Evolutionary conservation across 2,888 invertebrate genomes (phyloP).

Genomic region (Meghimatium bilineatum): DNA sequence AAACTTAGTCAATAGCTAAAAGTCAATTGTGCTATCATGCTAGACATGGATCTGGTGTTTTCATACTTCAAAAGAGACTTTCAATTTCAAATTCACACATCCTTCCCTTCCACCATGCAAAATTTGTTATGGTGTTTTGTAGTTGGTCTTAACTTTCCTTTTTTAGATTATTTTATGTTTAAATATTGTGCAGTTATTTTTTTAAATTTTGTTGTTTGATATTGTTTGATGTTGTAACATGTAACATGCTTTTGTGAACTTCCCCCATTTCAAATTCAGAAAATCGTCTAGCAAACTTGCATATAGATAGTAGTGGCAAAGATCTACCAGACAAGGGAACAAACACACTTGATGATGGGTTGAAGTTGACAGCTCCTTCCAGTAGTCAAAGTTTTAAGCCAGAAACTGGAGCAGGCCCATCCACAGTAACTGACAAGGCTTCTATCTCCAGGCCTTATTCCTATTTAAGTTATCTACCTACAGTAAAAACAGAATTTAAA

Average conservation of each 20-base stretch:
- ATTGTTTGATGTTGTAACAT: constrained; percentile 13
- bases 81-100: too few relatives aligned
- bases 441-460: not conserved
- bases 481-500: not conserved
- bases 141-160: not conserved
- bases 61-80: too few relatives aligned
- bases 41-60: too few relatives aligned
- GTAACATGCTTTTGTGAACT: constrained; percentile 6
- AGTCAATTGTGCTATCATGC: too few relatives aligned
- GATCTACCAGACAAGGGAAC: not conserved
- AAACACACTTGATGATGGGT: not conserved
- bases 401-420: constrained; percentile 20
- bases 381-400: not conserved
- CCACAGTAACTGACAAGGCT: not conserved
- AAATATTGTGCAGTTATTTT: not conserved
- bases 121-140: too few relatives aligned
- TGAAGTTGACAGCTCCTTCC: not conserved
- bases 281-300: constrained; percentile 11
- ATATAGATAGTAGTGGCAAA: not conserved
- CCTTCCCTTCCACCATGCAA: too few relatives aligned
- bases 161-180: not conserved
- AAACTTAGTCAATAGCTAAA: too few relatives aligned
- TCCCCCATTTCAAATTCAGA: constrained; percentile 5
- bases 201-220: not conserved
- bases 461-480: too few relatives aligned